Evolutionary conservation across 2,888 invertebrate species (phyloP).

Genomic region (Macaria liturata): DNA sequence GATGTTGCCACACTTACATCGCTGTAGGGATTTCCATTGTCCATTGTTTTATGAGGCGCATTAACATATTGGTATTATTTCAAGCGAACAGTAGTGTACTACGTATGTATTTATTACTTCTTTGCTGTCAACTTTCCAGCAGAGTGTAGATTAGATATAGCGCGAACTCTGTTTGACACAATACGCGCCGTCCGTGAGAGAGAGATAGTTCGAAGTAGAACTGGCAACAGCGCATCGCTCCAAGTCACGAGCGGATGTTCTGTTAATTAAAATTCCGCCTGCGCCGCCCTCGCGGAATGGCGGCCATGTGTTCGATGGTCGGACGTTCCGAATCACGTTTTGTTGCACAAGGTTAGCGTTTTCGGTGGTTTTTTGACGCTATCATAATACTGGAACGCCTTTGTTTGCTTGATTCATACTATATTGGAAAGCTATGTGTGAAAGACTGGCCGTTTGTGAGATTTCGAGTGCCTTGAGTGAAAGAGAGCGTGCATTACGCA

Average conservation of each 20-base stretch:
- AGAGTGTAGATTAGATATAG: constrained; percentile 9
- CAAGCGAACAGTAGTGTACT: constrained; percentile 17
- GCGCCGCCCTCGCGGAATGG: constrained; percentile 83
- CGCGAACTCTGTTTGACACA: constrained; percentile 45
- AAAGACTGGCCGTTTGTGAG: constrained; percentile 66
- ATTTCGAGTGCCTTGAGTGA: constrained; percentile 55
- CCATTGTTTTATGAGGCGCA: constrained; percentile 49
- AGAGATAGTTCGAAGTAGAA: constrained; percentile 61
- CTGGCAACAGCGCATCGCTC: constrained; percentile 76
- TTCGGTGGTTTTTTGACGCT: constrained; percentile 63
- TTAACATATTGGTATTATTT: constrained; percentile 34
- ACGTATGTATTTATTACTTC: constrained; percentile 13
- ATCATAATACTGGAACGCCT: constrained; percentile 49
- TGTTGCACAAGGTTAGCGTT: constrained; percentile 80
- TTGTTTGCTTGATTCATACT: constrained; percentile 57
- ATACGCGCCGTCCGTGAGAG: constrained; percentile 51
- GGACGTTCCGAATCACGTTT: constrained; percentile 78
- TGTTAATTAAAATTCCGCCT: constrained; percentile 84
- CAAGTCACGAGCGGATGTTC: constrained; percentile 82
- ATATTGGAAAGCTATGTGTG: constrained; percentile 51
- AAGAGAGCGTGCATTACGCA: constrained; percentile 59
- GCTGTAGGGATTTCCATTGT: constrained; percentile 67
- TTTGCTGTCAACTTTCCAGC: constrained; percentile 15
- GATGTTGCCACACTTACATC: constrained; percentile 65
- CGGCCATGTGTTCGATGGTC: constrained; percentile 80